Evolutionary conservation across 2,888 invertebrate genomes (phyloP), one percentile per base, ranked within the genome.

Genomic region (Leptopterna dolabrata): DNA sequence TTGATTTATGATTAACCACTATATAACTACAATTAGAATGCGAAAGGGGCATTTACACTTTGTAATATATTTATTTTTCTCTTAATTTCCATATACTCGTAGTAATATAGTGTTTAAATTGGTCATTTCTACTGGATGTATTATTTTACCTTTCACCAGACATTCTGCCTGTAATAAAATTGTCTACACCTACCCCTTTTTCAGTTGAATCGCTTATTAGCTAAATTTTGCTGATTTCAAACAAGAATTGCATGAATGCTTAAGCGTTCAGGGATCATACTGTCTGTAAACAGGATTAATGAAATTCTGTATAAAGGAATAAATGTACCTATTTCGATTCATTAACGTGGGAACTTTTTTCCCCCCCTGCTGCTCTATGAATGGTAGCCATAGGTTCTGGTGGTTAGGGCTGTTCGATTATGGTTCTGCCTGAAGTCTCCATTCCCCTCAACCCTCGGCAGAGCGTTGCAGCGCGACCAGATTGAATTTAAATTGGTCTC

Each of bases 231-330:
- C n/a, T 51, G 16, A 51, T 51, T 51, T 51, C n/a, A 16, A 51
- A 51, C 51, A n/a, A 51, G n/a, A 51, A 16, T 51, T 51, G 51
- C 16, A 51, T 51, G 51, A n/a, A 16, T 51, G 6, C 30, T 71
- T 0, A 27, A 3, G 27, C 29, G 71, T 71, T 71, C 71, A 71
- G 30, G 71, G 27, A 24, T 51, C 51, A 51, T 19, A n/a, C 6
- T 51, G 16, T 51, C 51, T 51, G 51, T 71, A 30, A 71, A 27
- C 29, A 14, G 71, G 16, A 71, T 16, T 76, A 76, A 76, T 36
- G 45, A 80, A 80, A 47, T 82, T 82, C 63, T 82, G 82, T 82
- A 82, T 82, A 82, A 82, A 82, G 82, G 36, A 82, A 82, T 82
- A 82, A 82, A 82, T 51, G n/a, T n/a, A n/a, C n/a, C 36, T 55